Percentiles rank a stretch among this genome's conserved stretches.
Evolutionary conservation across 2,113 vertebrate genomes (phyloP).

Genomic region (Coturnix japonica): DNA sequence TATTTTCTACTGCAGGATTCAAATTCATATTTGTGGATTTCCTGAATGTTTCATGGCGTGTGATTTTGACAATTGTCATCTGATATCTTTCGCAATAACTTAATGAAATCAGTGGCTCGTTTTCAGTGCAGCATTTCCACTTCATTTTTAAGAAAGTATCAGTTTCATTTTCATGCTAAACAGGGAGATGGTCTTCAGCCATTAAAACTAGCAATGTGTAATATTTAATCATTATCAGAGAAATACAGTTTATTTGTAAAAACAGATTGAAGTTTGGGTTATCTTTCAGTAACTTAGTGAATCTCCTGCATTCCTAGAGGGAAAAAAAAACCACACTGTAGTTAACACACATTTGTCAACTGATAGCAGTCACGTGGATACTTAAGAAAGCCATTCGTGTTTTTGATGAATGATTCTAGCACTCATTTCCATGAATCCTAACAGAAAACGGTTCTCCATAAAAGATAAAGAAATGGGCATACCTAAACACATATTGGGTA

Average conservation of each 20-base stretch:
- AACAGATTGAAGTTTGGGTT: background rate
- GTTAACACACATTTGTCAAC: background rate
- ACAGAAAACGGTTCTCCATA: background rate
- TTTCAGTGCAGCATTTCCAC: background rate
- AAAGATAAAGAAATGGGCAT: background rate
- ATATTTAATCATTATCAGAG: background rate
- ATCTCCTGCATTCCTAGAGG: background rate
- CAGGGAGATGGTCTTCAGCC: background rate
- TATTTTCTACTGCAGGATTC: background rate
- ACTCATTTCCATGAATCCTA: background rate
- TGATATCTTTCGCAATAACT: background rate
- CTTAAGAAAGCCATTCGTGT: background rate
- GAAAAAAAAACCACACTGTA: background rate
- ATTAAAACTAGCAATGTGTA: background rate
- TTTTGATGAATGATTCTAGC: background rate
- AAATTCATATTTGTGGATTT: background rate
- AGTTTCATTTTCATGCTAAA: background rate
- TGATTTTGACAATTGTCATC: background rate
- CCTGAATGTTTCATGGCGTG: background rate
- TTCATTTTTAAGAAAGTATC: background rate
- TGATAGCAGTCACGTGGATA: background rate
- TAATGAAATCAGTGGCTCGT: background rate
- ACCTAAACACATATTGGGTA: background rate
- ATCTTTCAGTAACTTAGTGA: background rate
- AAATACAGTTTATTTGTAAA: background rate